Evolutionary conservation across 2,113 vertebrate genomes (phyloP).

Genomic region (Indicator indicator): DNA sequence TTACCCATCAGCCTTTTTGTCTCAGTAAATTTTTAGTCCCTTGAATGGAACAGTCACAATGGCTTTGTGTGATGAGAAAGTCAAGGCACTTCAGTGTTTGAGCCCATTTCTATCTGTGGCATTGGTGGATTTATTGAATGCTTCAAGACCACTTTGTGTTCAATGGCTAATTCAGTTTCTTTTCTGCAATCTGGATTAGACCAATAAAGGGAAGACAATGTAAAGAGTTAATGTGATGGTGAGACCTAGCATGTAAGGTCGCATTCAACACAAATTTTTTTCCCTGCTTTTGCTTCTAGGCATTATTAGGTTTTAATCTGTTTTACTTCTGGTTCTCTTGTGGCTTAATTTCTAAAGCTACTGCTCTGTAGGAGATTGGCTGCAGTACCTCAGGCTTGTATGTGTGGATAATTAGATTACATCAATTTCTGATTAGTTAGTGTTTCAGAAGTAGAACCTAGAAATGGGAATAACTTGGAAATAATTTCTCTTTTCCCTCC

Average conservation of each 20-base stretch:
- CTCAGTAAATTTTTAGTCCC: background rate
- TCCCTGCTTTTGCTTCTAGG: background rate
- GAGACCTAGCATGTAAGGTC: background rate
- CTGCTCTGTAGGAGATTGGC: background rate
- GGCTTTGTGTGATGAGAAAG: background rate
- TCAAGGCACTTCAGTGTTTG: background rate
- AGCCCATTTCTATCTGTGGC: fast-evolving
- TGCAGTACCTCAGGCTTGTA: background rate
- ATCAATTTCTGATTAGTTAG: background rate
- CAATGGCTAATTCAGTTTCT: background rate
- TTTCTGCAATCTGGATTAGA: background rate
- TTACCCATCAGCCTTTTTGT: background rate
- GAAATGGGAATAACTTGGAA: background rate
- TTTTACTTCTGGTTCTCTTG: background rate
- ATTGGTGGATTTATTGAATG: background rate
- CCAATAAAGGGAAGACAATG: background rate
- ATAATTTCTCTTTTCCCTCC: background rate
- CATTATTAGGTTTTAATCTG: background rate
- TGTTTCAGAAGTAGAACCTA: background rate
- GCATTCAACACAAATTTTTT: background rate
- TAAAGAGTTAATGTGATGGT: background rate
- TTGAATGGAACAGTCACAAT: background rate
- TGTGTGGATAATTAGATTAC: background rate
- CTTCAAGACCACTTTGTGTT: background rate
- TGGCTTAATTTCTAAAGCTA: background rate